Conservation (phyloP, 92 coral and sea anemone genomes). For the Heteractis magnifica region DNA sequence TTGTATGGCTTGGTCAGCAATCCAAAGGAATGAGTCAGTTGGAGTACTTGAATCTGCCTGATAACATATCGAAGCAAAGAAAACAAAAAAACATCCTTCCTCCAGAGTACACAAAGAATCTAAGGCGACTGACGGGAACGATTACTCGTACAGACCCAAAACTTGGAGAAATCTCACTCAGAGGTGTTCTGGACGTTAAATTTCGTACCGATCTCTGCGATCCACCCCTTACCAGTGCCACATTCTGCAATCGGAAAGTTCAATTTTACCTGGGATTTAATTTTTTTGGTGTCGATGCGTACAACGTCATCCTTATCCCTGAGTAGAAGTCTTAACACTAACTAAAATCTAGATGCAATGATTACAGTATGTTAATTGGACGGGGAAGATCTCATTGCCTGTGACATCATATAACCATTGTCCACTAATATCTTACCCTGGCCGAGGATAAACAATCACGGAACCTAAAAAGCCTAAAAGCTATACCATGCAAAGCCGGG, state of each 20-base stretch:
- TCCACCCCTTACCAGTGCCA: constrained; percentile 38
- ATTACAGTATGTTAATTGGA: no score
- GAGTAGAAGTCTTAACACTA: no score
- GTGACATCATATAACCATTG: no score
- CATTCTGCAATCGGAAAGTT: constrained; percentile 39
- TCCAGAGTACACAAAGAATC: constrained; percentile 17
- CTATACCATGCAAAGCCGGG: no score
- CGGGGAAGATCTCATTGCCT: no score
- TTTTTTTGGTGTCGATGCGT: constrained; percentile 57
- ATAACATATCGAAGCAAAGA: constrained; percentile 13
- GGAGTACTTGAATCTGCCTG: constrained; percentile 23
- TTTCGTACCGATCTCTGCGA: constrained; percentile 65
- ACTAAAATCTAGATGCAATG: no score
- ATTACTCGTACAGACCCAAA: constrained; percentile 28
- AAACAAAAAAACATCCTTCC: constrained; percentile 30
- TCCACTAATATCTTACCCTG: no score
- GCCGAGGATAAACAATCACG: no score
- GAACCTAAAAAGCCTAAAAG: no score
- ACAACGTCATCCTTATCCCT: constrained; percentile 31
- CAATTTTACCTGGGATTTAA: constrained; percentile 53
- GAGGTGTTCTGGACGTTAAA: constrained; percentile 26
- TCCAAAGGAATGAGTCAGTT: constrained; percentile 55
- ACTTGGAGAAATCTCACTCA: constrained; percentile 43
- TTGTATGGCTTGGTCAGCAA: constrained; percentile 47
- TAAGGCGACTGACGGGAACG: constrained; percentile 47